These are phyloP conservation scores for Paracanthobrama guichenoti DNA, from an alignment of 2,113 vertebrate genomes.

Conservation along the genomic window DNA sequence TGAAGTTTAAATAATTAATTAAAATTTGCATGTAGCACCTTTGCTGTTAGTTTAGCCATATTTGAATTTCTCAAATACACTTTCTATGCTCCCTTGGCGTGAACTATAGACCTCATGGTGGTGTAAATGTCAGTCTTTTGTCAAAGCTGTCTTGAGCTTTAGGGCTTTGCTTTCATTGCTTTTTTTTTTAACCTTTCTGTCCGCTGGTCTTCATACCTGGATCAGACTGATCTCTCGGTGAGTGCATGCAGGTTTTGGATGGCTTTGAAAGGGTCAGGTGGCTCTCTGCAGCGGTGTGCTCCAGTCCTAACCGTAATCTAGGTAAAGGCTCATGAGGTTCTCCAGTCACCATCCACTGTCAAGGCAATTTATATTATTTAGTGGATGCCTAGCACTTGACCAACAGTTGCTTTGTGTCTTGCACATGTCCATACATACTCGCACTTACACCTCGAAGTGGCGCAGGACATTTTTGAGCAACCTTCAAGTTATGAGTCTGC, in stretches of 20 bases:
- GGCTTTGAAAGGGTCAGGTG: slow-evolving; percentile 21
- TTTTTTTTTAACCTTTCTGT: slow-evolving; percentile 25
- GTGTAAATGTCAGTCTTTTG: slow-evolving; percentile 12
- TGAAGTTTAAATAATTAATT: not conserved
- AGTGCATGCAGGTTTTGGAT: not conserved
- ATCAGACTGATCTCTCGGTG: slow-evolving; percentile 11
- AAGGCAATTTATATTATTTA: slow-evolving; percentile 73
- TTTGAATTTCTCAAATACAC: not conserved
- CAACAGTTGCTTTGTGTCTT: not conserved
- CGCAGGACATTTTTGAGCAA: slow-evolving; percentile 30
- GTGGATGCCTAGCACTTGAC: slow-evolving; percentile 56
- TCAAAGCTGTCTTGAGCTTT: slow-evolving; percentile 10
- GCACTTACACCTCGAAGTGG: slow-evolving; percentile 57
- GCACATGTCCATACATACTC: not conserved
- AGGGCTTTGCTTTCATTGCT: slow-evolving; percentile 1
- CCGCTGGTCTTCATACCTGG: not conserved
- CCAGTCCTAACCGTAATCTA: slow-evolving; percentile 59
- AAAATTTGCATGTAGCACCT: not conserved
- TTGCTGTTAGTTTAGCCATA: not conserved
- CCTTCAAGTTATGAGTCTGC: not conserved
- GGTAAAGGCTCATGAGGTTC: slow-evolving; percentile 62
- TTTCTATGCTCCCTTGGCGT: not conserved
- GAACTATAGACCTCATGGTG: not conserved
- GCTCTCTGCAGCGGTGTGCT: not conserved
- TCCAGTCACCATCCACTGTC: slow-evolving; percentile 60